phyloP scores from a whole-genome alignment of 2,888 invertebrate genomes.

The Drosophila demipolita region DNA sequence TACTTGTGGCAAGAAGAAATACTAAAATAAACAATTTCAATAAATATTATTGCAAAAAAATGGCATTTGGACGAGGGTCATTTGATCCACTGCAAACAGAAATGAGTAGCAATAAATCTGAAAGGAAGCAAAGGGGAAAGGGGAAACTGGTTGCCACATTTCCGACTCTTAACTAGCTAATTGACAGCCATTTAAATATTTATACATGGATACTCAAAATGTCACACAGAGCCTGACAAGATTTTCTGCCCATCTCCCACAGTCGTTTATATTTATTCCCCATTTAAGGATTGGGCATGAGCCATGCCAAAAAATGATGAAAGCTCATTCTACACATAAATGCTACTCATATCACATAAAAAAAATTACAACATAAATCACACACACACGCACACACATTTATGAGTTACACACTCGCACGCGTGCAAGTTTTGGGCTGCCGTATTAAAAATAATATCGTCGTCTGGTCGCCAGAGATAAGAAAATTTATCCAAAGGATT shows the following conservation, averaged over 20 bases:
- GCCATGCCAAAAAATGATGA: constrained; percentile 48
- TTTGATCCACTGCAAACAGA: constrained; percentile 36
- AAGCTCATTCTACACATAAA: constrained; percentile 50
- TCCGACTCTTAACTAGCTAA: constrained; percentile 39
- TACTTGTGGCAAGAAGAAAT: constrained; percentile 20
- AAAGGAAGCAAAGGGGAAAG: neutral
- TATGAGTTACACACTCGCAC: constrained; percentile 43
- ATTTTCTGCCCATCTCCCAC: constrained; percentile 8
- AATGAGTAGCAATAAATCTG: constrained; percentile 36
- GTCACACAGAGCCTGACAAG: constrained; percentile 15
- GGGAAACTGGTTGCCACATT: constrained; percentile 14
- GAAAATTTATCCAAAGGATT: constrained; percentile 84
- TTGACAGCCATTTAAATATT: constrained; percentile 48
- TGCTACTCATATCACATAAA: constrained; percentile 62
- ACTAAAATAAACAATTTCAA: constrained; percentile 21
- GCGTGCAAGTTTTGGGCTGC: constrained; percentile 50
- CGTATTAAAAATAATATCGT: constrained; percentile 84
- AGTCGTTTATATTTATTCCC: constrained; percentile 13
- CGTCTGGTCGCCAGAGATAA: constrained; percentile 85
- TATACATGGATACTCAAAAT: constrained; percentile 3
- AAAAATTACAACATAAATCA: constrained; percentile 79
- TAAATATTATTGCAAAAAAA: constrained; percentile 18
- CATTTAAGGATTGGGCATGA: constrained; percentile 1
- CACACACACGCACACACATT: constrained; percentile 49
- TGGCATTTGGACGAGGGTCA: constrained; percentile 49